phyloP scores from a whole-genome alignment of 2,797 vertebrate species.

The Notolepis coatsorum region DNA sequence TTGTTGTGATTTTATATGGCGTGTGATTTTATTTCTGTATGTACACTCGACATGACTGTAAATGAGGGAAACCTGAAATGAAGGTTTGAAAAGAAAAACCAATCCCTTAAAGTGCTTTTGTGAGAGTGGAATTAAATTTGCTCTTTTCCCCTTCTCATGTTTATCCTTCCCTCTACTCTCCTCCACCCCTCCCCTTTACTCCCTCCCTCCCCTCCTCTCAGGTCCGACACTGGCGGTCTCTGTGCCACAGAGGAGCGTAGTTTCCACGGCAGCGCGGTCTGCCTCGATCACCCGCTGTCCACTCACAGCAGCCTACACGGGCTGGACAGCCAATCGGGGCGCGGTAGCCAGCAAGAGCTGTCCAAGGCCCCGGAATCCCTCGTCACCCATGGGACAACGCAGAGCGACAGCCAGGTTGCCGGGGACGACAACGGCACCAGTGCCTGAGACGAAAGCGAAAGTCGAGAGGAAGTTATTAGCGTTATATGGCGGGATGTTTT shows the following conservation, averaged over 20 bases:
- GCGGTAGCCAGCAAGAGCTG: slow-evolving; percentile 86
- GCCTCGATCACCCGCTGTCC: slow-evolving; percentile 88
- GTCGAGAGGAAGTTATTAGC: not conserved
- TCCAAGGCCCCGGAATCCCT: slow-evolving; percentile 77
- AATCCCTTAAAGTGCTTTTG: not conserved
- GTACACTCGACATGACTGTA: no score
- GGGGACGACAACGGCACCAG: slow-evolving; percentile 91
- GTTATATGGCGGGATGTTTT: not conserved
- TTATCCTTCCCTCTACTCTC: not conserved
- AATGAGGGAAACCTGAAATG: no score
- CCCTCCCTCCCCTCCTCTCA: slow-evolving; percentile 16
- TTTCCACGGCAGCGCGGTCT: slow-evolving; percentile 91
- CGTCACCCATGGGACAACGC: slow-evolving; percentile 87
- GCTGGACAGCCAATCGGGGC: slow-evolving; percentile 87
- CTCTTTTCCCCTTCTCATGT: not conserved
- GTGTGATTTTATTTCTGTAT: no score
- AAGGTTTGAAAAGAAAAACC: no score
- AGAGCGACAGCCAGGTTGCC: slow-evolving; percentile 83
- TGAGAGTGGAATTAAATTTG: not conserved
- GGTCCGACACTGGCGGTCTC: slow-evolving; percentile 75
- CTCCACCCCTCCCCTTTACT: not conserved
- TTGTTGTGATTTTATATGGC: no score
- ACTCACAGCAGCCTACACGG: slow-evolving; percentile 91
- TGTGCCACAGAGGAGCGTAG: slow-evolving; percentile 86
- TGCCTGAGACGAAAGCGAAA: slow-evolving; percentile 74